Base-by-base conservation (phyloP, 1,140 invertebrate species). In the Vanessa atalanta region DNA sequence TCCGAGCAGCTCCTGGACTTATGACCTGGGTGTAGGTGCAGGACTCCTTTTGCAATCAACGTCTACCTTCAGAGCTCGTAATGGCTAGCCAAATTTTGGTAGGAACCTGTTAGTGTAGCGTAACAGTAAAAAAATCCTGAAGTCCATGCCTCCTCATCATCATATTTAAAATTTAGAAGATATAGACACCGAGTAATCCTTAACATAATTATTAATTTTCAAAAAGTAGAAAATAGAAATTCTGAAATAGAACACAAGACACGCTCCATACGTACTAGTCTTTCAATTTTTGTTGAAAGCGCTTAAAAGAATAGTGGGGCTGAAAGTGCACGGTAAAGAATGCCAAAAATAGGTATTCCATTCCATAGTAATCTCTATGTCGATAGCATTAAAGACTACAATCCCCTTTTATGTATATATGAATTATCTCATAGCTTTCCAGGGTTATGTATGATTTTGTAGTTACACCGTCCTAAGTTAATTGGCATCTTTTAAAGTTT, bases 401-500 rank as follows among this genome's bases (percentile, higher is more conserved):
- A 37, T 61, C 15, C 9, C 26, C 20, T 53, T n/a, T 12, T 23
- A 26, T 13, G 26, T 37, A n/a, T 8, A 37, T 61, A 61, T n/a
- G 57, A 61, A 37, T 61, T 61, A 57, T 69, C 66, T 67, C 53
- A 60, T 63, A 47, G 60, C 55, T 31, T 55, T 63, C 47, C 60
- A 51, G 60, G 60, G 20, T 47, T 70, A 48, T 67, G 66, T 69
- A 69, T 69, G 31, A 57, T 7, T 9, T 37, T 37, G 66, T 69
- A 69, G 51, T 53, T 71, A 71, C 43, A 65, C 15, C 47, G 14
- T 50, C 48, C 69, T 63, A 80, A 83, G 79, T 87, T 90, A 90
- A 89, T 90, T 89, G 86, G 84, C 88, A 88, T 89, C 88, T 90
- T 90, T 90, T 88, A 89, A 88, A 88, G 85, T 90, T 90, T 89